These are phyloP conservation scores for Tapera naevia DNA, from an alignment of 2,797 vertebrate genomes.

Conservation along the genomic window DNA sequence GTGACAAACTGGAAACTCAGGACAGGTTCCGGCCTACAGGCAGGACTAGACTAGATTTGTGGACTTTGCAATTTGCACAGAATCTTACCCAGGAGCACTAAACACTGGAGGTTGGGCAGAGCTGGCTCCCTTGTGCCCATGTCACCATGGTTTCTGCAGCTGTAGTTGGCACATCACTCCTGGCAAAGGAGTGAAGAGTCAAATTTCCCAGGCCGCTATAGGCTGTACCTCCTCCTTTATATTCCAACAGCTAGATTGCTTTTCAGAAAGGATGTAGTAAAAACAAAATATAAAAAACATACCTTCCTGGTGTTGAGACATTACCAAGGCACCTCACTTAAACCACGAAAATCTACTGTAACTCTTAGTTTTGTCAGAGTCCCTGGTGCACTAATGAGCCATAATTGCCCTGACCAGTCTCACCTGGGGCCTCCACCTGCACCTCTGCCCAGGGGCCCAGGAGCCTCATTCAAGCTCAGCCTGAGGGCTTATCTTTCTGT, in stretches of 20 bases:
- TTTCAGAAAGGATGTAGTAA: neutral
- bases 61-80: neutral
- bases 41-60: neutral
- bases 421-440: neutral
- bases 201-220: neutral
- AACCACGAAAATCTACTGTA: neutral
- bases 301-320: neutral
- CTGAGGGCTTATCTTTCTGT: rapidly evolving
- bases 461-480: neutral
- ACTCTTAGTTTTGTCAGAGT: neutral
- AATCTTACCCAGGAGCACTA: neutral
- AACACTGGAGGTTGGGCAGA: neutral
- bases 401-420: neutral
- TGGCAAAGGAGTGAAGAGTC: neutral
- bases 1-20: neutral
- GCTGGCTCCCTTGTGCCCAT: rapidly evolving
- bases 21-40: neutral
- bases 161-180: neutral
- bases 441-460: too few relatives aligned
- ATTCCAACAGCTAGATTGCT: neutral
- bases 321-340: neutral
- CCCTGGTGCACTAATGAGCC: neutral
- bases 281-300: neutral
- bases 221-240: neutral
- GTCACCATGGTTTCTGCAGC: neutral